These are phyloP conservation scores for Schizaphis graminum DNA, from an alignment of 2,888 invertebrate species.

Conservation along the genomic window DNA sequence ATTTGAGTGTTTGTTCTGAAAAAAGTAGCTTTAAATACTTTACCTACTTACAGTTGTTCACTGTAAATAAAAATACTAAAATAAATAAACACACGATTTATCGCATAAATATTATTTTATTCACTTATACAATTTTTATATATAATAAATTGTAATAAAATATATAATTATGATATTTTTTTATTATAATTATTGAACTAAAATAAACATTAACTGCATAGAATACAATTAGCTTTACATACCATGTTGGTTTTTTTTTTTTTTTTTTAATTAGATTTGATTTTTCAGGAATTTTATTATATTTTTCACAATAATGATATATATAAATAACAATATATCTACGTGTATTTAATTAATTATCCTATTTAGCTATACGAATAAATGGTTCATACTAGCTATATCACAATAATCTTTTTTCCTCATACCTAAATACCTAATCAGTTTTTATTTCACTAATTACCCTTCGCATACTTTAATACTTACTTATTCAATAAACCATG, in stretches of 20 bases:
- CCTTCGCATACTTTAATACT: not conserved
- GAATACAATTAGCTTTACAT: not conserved
- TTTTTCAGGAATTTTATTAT: not conserved
- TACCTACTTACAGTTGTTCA: not conserved
- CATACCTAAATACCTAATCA: not conserved
- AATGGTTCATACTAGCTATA: not conserved
- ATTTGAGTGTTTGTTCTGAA: not conserved
- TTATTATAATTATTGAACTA: not conserved
- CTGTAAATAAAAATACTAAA: not conserved
- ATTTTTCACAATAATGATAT: not conserved
- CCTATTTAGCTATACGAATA: not conserved
- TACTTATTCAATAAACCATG: not conserved
- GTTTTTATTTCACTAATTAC: not conserved
- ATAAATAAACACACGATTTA: not conserved
- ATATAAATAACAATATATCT: not conserved
- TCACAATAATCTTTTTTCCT: not conserved
- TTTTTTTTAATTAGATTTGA: not conserved
- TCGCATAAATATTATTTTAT: not conserved
- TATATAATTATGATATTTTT: not conserved
- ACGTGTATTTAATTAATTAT: not conserved
- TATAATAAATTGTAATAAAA: not conserved
- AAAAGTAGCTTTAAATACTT: not conserved
- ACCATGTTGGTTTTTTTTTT: not conserved
- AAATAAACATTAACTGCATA: not conserved
- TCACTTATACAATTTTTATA: not conserved